Conservation (phyloP, 1,140 invertebrate genomes). For the Caenorhabditis brenneri region DNA sequence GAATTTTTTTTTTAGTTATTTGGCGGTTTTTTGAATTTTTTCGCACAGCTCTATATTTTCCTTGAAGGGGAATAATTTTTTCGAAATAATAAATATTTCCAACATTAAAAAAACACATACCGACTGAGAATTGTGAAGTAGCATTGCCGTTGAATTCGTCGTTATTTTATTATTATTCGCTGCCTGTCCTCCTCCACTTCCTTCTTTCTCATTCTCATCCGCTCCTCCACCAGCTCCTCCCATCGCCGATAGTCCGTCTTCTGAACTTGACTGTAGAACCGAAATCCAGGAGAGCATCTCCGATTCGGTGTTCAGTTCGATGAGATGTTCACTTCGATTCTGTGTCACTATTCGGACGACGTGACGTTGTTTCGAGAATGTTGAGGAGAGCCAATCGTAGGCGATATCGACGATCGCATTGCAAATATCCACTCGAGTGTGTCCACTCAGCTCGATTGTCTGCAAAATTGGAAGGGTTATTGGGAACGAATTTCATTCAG, state of each 20-base stretch:
- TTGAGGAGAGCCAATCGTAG: conserved; percentile 42
- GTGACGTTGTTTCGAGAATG: conserved; percentile 21
- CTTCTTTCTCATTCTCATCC: not conserved
- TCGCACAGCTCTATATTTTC: no score
- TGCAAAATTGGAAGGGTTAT: no score
- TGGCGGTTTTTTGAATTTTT: no score
- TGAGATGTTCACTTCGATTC: conserved; percentile 36
- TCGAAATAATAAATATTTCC: no score
- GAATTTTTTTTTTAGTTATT: no score
- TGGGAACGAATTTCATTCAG: not conserved
- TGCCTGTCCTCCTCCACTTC: not conserved
- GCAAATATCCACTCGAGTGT: conserved; percentile 38
- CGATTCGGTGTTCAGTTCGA: conserved; percentile 45
- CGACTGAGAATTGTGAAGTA: conserved; percentile 18
- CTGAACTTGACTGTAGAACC: conserved; percentile 34
- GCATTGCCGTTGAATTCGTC: not conserved
- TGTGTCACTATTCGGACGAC: conserved; percentile 45
- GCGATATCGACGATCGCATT: conserved; percentile 46
- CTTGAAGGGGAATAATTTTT: no score
- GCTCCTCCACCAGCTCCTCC: not conserved
- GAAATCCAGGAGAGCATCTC: conserved; percentile 52
- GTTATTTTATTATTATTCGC: not conserved
- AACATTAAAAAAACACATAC: not conserved
- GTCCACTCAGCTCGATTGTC: conserved; percentile 17
- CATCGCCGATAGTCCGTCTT: not conserved